These are phyloP conservation scores for Erpetoichthys calabaricus DNA, from an alignment of 2,797 vertebrate genomes.

Conservation along the genomic window DNA sequence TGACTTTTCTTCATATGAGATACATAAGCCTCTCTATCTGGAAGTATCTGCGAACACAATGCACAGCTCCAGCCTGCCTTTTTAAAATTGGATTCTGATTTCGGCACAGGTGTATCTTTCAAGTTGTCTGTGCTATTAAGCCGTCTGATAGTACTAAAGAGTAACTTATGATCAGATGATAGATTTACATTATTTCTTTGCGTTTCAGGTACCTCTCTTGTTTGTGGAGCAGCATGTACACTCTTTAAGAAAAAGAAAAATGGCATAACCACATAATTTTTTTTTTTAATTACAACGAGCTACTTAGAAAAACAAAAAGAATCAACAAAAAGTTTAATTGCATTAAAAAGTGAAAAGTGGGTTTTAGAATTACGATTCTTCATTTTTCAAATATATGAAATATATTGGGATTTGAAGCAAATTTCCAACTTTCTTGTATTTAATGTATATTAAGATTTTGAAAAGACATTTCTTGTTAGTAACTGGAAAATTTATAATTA, in stretches of 20 bases:
- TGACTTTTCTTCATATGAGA: slow-evolving; percentile 82
- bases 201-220: slow-evolving; percentile 48
- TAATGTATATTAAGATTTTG: too few species aligned
- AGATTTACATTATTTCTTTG: slow-evolving; percentile 26
- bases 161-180: slow-evolving; percentile 34
- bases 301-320: background rate
- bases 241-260: slow-evolving; percentile 32
- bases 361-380: too few species aligned
- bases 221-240: slow-evolving; percentile 57
- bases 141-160: slow-evolving; percentile 23
- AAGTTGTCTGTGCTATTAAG: slow-evolving; percentile 23
- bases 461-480: too few species aligned
- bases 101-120: slow-evolving; percentile 31
- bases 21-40: slow-evolving; percentile 72
- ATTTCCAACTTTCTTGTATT: too few species aligned
- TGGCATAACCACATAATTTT: background rate
- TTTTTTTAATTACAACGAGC: too few species aligned
- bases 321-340: slow-evolving; percentile 2
- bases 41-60: slow-evolving; percentile 74
- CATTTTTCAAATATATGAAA: too few species aligned
- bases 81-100: slow-evolving; percentile 40
- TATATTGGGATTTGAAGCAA: too few species aligned
- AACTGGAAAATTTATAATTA: too few species aligned
- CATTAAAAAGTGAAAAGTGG: background rate
- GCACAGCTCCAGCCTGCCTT: slow-evolving; percentile 75